Base-by-base conservation (phyloP, 2,797 vertebrate genomes). In the Buceros bicornis region DNA sequence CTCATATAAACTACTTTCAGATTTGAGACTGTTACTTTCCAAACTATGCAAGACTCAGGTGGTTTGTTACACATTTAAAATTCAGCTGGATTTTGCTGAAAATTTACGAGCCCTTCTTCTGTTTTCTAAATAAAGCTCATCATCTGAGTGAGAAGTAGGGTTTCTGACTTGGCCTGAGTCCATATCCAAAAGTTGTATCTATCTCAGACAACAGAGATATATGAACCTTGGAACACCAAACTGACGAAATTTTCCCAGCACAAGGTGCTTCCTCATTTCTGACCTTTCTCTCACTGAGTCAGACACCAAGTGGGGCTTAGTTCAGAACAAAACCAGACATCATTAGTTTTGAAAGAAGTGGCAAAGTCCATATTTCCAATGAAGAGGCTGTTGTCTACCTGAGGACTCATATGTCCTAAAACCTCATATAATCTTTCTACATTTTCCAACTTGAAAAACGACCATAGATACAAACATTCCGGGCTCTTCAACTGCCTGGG, bases 221-320 rank as follows among this genome's bases (percentile, higher is more conserved):
- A 25, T 57, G 77, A 86, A 79, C 51, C 33, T 35, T 87, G 56
- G 56, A 72, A 77, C 65, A 74, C 64, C 90, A 94, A 71, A 40
- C 25, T 53, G 56, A 79, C 64, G 64, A 84, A 51, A 47, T 54
- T 84, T 16, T 80, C 40, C 79, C 37, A 58, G 54, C n/a, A 79
- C 50, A 90, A 91, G 81, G 78, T 93, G n/a, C 73, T 95, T 94
- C 83, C 81, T 96, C 35, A 56, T 93, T 89, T 96, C 51, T 92
- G 88, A 89, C 92, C 88, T 90, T 94, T 82, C 33, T 89, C n/a
- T 91, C 43, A 29, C 43, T 54, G 35, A 94, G 29, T 86, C 77
- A 94, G 62, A 60, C 18, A 45, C 2, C 81, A 93, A 93, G 42
- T 22, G 70, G 45, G 33, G 26, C 40, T 89, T 84, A 79, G 50